Conservation (phyloP, 35 echinoderm and acorn worm genomes). For the Ptychodera flava region DNA sequence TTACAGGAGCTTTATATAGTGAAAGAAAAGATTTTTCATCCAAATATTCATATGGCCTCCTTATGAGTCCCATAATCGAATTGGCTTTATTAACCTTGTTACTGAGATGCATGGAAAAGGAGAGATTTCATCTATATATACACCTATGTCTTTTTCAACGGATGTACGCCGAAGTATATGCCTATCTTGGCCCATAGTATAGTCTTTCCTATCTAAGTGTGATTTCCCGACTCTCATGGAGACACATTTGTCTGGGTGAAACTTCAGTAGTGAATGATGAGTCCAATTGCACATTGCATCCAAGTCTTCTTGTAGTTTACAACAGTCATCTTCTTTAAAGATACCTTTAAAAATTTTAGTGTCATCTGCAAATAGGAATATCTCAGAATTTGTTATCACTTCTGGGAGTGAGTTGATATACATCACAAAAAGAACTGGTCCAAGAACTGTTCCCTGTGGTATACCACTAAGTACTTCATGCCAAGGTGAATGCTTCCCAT, state of each 20-base stretch:
- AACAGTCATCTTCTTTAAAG: background rate
- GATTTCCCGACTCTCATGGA: background rate
- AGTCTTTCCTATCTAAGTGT: background rate
- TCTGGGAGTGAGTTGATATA: background rate
- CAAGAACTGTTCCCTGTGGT: slow-evolving; percentile 40
- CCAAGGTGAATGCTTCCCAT: slow-evolving; percentile 33
- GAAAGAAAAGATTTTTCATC: slow-evolving; percentile 20
- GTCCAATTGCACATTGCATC: background rate
- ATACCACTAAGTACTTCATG: slow-evolving; percentile 31
- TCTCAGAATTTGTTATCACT: background rate
- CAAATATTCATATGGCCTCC: background rate
- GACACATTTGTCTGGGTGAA: slow-evolving; percentile 3
- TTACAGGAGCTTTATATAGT: slow-evolving; percentile 31
- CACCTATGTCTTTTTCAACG: slow-evolving; percentile 5
- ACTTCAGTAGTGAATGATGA: background rate
- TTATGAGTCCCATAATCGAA: slow-evolving; percentile 4
- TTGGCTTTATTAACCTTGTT: background rate
- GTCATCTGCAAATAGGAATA: slow-evolving; percentile 5
- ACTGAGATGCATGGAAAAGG: background rate
- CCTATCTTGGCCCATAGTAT: background rate
- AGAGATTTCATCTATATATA: background rate
- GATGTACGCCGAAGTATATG: too few species aligned
- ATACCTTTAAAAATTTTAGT: slow-evolving; percentile 5
- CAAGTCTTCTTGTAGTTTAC: background rate
- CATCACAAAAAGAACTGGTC: slow-evolving; percentile 20